Evolutionary conservation across 2,888 invertebrate species (phyloP).

Genomic region (Myathropa florea): DNA sequence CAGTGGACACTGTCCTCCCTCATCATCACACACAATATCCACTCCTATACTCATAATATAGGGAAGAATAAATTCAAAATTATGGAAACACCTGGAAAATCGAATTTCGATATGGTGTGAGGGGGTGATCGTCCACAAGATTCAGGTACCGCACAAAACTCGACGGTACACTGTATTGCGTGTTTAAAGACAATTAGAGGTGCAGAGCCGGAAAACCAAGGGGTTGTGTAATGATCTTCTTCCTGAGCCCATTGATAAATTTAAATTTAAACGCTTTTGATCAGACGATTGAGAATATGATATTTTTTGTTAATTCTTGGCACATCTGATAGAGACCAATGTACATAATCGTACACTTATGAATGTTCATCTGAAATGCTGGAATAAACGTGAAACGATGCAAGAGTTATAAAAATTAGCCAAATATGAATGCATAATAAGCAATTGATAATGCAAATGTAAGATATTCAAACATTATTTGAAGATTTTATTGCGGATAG

Average conservation of each 20-base stretch:
- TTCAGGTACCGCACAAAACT: constrained; percentile 48
- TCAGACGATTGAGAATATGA: constrained; percentile 55
- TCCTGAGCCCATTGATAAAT: constrained; percentile 23
- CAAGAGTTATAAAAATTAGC: too few species aligned
- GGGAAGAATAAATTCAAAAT: neutral
- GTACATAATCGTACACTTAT: neutral
- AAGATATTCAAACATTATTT: too few species aligned
- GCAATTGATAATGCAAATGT: too few species aligned
- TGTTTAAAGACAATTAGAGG: constrained; percentile 60
- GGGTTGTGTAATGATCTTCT: constrained; percentile 18
- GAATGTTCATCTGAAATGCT: too few species aligned
- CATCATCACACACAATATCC: constrained; percentile 27
- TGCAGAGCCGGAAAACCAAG: constrained; percentile 60
- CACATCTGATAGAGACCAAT: neutral
- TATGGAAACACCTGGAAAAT: constrained; percentile 67
- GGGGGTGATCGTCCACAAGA: constrained; percentile 45
- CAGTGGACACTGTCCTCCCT: constrained; percentile 59
- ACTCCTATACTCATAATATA: neutral
- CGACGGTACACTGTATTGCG: constrained; percentile 28
- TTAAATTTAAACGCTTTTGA: constrained; percentile 42
- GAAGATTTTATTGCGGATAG: too few species aligned
- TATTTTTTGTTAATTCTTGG: neutral
- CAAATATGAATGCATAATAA: too few species aligned
- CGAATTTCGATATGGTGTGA: constrained; percentile 62
- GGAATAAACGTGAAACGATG: too few species aligned